Evolutionary conservation across 2,888 invertebrate genomes (phyloP).

Genomic region (Latrodectus hesperus): DNA sequence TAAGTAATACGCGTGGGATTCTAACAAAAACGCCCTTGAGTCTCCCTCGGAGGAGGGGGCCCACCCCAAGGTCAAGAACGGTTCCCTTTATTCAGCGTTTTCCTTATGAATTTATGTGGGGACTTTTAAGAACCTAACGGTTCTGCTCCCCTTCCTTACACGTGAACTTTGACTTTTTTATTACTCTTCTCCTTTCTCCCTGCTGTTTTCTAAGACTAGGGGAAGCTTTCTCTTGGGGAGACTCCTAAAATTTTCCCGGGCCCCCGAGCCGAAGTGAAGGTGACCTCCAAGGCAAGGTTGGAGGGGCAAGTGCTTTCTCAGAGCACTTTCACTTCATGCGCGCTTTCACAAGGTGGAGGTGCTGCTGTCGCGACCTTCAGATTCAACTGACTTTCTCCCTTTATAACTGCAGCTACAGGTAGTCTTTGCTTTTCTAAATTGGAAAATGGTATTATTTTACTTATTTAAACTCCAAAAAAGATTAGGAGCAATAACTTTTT

Average conservation of each 20-base stretch:
- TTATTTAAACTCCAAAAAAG: too few species aligned
- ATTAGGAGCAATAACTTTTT: too few species aligned
- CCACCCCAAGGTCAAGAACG: slow-evolving; percentile 62
- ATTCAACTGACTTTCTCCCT: too few species aligned
- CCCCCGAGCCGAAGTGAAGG: slow-evolving; percentile 52
- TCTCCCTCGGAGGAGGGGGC: slow-evolving; percentile 28
- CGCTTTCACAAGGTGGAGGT: neutral
- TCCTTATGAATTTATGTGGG: neutral
- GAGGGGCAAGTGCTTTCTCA: slow-evolving; percentile 39
- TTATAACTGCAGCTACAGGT: neutral
- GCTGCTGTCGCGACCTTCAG: neutral
- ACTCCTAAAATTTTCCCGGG: slow-evolving; percentile 52
- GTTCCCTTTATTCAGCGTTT: slow-evolving; percentile 25
- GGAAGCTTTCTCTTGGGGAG: too few species aligned
- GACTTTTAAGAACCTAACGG: slow-evolving; percentile 34
- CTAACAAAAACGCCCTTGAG: slow-evolving; percentile 28
- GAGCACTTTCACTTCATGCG: slow-evolving; percentile 8
- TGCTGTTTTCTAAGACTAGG: neutral
- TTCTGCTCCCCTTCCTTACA: slow-evolving; percentile 22
- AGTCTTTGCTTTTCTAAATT: neutral
- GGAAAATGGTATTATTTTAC: neutral
- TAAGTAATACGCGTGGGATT: slow-evolving; percentile 57
- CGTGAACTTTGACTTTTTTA: slow-evolving; percentile 56
- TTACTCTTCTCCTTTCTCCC: neutral
- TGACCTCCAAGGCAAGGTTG: slow-evolving; percentile 18